These are phyloP conservation scores for Tetraodon nigroviridis DNA, from an alignment of 2,113 vertebrate species.

Conservation along the genomic window DNA sequence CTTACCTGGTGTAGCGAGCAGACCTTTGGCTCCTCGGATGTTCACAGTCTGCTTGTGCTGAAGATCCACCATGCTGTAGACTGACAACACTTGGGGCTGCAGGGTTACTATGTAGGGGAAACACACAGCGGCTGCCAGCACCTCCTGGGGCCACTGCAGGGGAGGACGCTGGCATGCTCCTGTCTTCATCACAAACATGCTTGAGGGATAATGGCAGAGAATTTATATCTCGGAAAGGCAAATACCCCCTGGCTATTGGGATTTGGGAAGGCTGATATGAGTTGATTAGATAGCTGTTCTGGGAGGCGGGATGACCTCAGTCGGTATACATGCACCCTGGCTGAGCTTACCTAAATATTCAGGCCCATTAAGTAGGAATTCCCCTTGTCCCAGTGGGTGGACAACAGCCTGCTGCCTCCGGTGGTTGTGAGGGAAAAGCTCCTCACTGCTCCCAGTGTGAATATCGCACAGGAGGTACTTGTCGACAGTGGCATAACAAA, in stretches of 20 bases:
- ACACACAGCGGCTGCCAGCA: slow-evolving; percentile 57
- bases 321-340: slow-evolving; percentile 2
- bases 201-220: slow-evolving; percentile 39
- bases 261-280: slow-evolving; percentile 11
- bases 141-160: slow-evolving; percentile 61
- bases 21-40: slow-evolving; percentile 48
- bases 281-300: slow-evolving; percentile 7
- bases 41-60: slow-evolving; percentile 61
- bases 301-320: slow-evolving; percentile 2
- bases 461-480: slow-evolving; percentile 66
- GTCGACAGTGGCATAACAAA: slow-evolving; percentile 65
- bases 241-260: slow-evolving; percentile 32
- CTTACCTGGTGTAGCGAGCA: slow-evolving; percentile 61
- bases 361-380: slow-evolving; percentile 69
- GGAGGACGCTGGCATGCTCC: slow-evolving; percentile 67
- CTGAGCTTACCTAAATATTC: slow-evolving; percentile 64
- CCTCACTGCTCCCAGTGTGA: slow-evolving; percentile 38
- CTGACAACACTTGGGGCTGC: slow-evolving; percentile 46
- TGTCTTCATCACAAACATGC: slow-evolving; percentile 70
- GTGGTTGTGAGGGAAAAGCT: slow-evolving; percentile 64
- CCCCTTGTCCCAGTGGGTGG: slow-evolving; percentile 48
- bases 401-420: slow-evolving; percentile 48
- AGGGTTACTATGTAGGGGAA: slow-evolving; percentile 65
- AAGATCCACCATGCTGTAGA: slow-evolving; percentile 72
- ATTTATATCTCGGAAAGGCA: slow-evolving; percentile 32